phyloP scores from a whole-genome alignment of 1,140 invertebrate species.

The Papilio polyxenes region DNA sequence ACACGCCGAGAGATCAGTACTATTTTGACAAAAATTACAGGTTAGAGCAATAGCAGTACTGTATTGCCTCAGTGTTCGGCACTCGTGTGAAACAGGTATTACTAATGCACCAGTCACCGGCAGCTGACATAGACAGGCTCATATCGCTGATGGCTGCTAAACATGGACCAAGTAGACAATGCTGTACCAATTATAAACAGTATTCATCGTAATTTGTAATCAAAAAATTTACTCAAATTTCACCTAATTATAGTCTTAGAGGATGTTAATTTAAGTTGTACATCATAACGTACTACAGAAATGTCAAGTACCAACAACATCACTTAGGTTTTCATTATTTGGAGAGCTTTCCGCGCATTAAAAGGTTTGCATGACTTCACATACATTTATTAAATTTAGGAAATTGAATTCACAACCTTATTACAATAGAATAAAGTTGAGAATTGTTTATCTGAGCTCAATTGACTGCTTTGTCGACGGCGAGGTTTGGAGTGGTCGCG shows the following conservation, averaged over 20 bases:
- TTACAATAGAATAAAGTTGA: not conserved
- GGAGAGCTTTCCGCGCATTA: conserved; percentile 36
- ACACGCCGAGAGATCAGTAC: too few species aligned
- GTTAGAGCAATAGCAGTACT: not conserved
- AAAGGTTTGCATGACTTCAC: conserved; percentile 33
- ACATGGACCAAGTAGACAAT: not conserved
- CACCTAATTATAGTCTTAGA: not conserved
- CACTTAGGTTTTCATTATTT: conserved; percentile 38
- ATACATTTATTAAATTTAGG: conserved; percentile 2
- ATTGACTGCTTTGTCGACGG: not conserved
- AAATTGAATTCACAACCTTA: conserved; percentile 1
- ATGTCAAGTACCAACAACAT: conserved; percentile 34
- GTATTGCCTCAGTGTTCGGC: not conserved
- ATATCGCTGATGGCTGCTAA: not conserved
- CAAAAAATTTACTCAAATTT: not conserved
- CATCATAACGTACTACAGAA: conserved; percentile 22
- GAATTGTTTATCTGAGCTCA: not conserved
- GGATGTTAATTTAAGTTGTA: conserved; percentile 9
- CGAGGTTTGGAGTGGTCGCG: conserved; percentile 8
- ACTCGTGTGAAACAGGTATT: not conserved
- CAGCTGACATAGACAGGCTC: not conserved
- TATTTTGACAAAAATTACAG: too few species aligned
- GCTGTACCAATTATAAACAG: not conserved
- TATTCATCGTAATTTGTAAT: not conserved
- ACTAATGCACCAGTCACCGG: too few species aligned